A percentile compares a stretch with the other conserved stretches of the same genome.
These are phyloP conservation scores for Spilarctia lutea DNA, from an alignment of 2,888 invertebrate genomes.

Conservation along the genomic window DNA sequence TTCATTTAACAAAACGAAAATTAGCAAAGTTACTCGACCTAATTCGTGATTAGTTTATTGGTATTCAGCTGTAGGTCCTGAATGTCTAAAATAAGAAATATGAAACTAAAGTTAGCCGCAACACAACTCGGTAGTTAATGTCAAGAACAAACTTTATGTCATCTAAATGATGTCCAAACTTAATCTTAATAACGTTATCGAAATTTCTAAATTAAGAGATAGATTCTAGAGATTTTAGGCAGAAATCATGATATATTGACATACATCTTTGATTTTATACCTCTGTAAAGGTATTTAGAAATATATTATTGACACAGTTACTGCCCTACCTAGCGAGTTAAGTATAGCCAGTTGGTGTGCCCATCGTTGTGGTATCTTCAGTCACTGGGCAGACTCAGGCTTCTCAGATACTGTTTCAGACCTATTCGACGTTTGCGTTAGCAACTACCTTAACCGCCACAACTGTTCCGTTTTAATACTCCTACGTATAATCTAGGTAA, in stretches of 20 bases:
- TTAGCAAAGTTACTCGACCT: background rate
- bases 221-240: background rate
- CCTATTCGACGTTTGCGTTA: too few species aligned
- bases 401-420: too few species aligned
- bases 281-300: too few species aligned
- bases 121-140: background rate
- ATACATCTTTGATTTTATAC: too few species aligned
- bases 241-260: background rate
- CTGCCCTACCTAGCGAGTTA: background rate
- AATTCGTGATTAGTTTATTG: background rate
- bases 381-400: background rate
- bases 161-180: background rate
- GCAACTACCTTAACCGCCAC: too few species aligned
- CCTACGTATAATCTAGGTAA: too few species aligned
- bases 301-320: background rate
- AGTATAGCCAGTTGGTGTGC: background rate
- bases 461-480: too few species aligned
- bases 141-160: background rate
- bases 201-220: background rate
- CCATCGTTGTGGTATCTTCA: background rate
- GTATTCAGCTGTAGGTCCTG: background rate
- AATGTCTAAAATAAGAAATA: background rate
- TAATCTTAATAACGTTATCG: background rate
- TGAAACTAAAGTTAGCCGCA: background rate
- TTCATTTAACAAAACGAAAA: background rate